These are phyloP conservation scores for Otus sunia DNA, from an alignment of 2,113 vertebrate species.

Conservation along the genomic window DNA sequence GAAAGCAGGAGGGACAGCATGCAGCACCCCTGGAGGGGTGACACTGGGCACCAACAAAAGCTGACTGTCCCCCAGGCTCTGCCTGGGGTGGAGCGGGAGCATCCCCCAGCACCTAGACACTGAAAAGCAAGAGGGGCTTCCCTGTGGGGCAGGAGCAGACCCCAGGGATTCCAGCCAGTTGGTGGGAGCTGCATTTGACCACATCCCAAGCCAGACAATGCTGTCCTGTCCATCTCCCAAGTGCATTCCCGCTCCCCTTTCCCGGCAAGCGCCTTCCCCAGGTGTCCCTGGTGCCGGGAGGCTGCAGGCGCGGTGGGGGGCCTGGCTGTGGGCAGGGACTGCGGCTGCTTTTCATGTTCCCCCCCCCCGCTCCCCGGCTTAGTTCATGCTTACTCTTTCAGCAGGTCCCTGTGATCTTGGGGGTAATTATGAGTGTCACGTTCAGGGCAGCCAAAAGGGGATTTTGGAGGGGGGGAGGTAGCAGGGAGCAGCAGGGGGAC, in stretches of 20 bases:
- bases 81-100: not conserved
- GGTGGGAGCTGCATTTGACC: not conserved
- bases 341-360: not conserved
- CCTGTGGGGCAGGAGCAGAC: not conserved
- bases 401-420: not conserved
- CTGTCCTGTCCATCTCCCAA: not conserved
- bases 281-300: not conserved
- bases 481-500: not conserved
- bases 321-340: not conserved
- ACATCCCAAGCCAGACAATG: not conserved
- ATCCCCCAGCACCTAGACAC: not conserved
- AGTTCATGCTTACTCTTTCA: not conserved
- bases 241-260: not conserved
- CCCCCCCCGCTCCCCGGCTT: not conserved
- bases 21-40: not conserved
- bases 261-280: not conserved
- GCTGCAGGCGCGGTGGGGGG: not conserved
- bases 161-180: fast-evolving
- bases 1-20: not conserved
- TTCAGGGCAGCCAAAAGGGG: not conserved
- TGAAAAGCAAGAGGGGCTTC: not conserved
- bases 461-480: not conserved
- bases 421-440: not conserved
- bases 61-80: not conserved
- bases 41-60: not conserved